Evolutionary conservation across 2,113 vertebrate genomes (phyloP).

Genomic region (Lutjanus erythropterus): DNA sequence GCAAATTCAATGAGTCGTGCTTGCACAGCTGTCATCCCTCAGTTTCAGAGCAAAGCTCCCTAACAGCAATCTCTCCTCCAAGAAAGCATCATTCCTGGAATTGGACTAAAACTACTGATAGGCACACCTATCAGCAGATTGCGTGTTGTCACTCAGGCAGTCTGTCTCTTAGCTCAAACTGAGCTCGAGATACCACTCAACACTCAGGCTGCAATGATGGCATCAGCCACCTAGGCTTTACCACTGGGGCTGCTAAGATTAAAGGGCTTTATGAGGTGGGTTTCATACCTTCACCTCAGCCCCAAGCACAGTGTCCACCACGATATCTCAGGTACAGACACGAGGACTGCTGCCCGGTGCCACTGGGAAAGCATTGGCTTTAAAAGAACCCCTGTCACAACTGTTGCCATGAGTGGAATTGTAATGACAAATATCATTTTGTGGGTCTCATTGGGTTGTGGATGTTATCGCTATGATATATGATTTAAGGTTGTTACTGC

Average conservation of each 20-base stretch:
- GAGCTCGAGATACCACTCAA: slow-evolving; percentile 28
- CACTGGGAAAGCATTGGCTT: slow-evolving; percentile 29
- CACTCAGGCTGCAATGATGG: slow-evolving; percentile 40
- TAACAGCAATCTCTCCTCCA: slow-evolving; percentile 14
- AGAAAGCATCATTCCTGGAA: slow-evolving; percentile 32
- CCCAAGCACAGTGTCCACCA: slow-evolving; percentile 14
- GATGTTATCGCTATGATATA: slow-evolving; percentile 25
- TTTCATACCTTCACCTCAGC: slow-evolving; percentile 34
- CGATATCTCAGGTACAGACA: slow-evolving; percentile 21
- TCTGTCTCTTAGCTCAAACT: slow-evolving; percentile 37
- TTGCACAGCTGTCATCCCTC: slow-evolving; percentile 7
- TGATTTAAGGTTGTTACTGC: slow-evolving; percentile 16
- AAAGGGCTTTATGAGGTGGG: slow-evolving; percentile 38
- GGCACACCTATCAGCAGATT: slow-evolving; percentile 43
- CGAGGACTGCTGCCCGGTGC: slow-evolving; percentile 11
- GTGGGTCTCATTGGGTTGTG: slow-evolving; percentile 42
- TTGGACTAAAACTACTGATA: slow-evolving; percentile 37
- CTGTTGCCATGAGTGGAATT: slow-evolving; percentile 55
- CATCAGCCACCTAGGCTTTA: slow-evolving; percentile 39
- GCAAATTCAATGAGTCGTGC: slow-evolving; percentile 13
- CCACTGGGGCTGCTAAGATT: slow-evolving; percentile 37
- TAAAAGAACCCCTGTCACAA: slow-evolving; percentile 30
- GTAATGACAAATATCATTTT: slow-evolving; percentile 37
- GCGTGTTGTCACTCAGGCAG: slow-evolving; percentile 43
- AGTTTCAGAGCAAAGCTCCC: slow-evolving; percentile 28